Conservation (phyloP, 2,797 vertebrate species). For the Corythornis leucogaster region DNA sequence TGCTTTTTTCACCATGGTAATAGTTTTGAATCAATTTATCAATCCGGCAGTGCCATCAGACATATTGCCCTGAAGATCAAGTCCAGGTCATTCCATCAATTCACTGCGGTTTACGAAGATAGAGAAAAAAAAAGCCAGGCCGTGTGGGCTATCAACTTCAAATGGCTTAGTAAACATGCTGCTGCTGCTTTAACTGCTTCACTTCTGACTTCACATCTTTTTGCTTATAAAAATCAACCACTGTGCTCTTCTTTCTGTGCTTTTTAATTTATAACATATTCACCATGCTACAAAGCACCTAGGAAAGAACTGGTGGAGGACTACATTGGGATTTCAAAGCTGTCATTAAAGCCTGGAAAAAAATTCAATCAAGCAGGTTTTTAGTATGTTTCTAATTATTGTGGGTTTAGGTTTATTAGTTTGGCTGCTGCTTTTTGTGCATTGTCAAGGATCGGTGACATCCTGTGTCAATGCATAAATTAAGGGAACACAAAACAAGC, state of each 20-base stretch:
- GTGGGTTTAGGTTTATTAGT: neutral
- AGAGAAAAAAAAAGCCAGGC: conserved; percentile 82
- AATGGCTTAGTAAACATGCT: conserved; percentile 93
- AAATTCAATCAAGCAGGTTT: neutral
- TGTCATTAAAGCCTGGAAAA: neutral
- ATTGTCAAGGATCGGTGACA: fast-evolving
- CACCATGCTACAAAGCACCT: neutral
- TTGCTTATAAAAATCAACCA: conserved; percentile 25
- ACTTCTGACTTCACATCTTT: conserved; percentile 72
- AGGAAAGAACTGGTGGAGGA: neutral
- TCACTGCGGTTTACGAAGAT: conserved; percentile 91
- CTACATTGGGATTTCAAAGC: neutral
- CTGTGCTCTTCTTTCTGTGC: neutral
- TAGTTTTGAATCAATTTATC: conserved; percentile 99
- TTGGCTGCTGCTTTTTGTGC: neutral
- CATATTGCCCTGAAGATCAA: conserved; percentile 99
- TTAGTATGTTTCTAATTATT: neutral
- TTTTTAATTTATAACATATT: neutral
- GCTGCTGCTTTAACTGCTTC: conserved; percentile 88
- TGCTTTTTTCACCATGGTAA: conserved; percentile 99
- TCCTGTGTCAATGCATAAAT: neutral
- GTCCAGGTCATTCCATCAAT: conserved; percentile 99
- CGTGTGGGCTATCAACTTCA: conserved; percentile 84
- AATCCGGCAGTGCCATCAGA: conserved; percentile 97
- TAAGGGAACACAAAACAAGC: neutral